Evolutionary conservation across 2,888 invertebrate species (phyloP).

Genomic region (Thyatira batis): DNA sequence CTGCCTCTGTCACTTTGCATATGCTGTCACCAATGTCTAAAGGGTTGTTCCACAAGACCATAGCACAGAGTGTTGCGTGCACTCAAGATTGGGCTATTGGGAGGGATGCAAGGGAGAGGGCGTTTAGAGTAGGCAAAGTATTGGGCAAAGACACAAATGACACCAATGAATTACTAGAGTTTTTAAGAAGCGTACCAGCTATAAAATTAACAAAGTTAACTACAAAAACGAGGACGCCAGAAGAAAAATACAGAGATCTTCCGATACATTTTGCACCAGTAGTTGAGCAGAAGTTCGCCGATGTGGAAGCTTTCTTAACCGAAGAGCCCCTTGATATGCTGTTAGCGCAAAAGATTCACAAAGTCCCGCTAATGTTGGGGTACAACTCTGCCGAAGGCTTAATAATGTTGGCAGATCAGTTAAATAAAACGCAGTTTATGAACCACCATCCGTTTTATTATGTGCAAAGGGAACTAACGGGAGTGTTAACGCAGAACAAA

Average conservation of each 20-base stretch:
- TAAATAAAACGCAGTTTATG: conserved; percentile 31
- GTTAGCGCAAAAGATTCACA: conserved; percentile 25
- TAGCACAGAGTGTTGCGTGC: conserved; percentile 52
- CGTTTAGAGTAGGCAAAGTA: conserved; percentile 26
- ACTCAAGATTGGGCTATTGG: conserved; percentile 34
- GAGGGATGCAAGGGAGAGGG: conserved; percentile 18
- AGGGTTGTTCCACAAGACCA: conserved; percentile 54
- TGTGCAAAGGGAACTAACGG: conserved; percentile 36
- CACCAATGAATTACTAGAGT: conserved; percentile 27
- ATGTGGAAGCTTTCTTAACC: conserved; percentile 37
- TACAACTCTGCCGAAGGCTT: conserved; percentile 46
- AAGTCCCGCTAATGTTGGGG: conserved; percentile 42
- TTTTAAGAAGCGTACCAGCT: conserved; percentile 29
- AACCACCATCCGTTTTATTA: conserved; percentile 33
- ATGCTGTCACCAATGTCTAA: conserved; percentile 55
- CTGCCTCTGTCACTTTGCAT: conserved; percentile 51
- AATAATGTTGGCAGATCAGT: conserved; percentile 16
- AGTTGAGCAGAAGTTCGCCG: conserved; percentile 41
- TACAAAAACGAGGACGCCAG: conserved; percentile 28
- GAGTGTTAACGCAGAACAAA: conserved; percentile 18
- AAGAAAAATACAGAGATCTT: conserved; percentile 36
- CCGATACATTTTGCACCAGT: conserved; percentile 46
- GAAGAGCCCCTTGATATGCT: conserved; percentile 36
- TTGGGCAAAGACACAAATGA: conserved; percentile 29
- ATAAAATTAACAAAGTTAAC: conserved; percentile 32